A percentile compares a stretch with the other conserved stretches of the same genome.
Evolutionary conservation across 2,888 invertebrate species (phyloP).

Genomic region (Cancer borealis): DNA sequence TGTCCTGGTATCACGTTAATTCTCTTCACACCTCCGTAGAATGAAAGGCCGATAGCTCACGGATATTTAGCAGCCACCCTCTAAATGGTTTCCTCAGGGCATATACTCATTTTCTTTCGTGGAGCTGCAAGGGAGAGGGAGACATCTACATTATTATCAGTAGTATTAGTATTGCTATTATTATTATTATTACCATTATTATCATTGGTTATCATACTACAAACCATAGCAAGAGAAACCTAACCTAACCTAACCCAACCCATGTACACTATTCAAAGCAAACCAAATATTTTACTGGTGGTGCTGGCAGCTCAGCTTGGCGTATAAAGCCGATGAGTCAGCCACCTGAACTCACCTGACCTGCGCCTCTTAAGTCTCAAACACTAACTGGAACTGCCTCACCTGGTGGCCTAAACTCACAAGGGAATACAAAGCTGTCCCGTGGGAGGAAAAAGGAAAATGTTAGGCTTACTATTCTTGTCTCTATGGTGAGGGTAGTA

Average conservation of each 20-base stretch:
- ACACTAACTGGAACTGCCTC: not conserved
- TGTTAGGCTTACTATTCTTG: too few species aligned
- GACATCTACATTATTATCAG: not conserved
- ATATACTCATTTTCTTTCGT: not conserved
- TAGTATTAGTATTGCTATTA: not conserved
- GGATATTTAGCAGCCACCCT: not conserved
- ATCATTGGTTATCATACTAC: not conserved
- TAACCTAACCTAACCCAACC: too few species aligned
- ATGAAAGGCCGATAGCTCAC: not conserved
- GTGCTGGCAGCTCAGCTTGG: not conserved
- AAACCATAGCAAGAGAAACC: not conserved
- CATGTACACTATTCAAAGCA: not conserved
- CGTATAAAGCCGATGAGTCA: slow-evolving; percentile 4
- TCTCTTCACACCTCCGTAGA: not conserved
- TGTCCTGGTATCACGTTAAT: not conserved
- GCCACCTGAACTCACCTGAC: not conserved
- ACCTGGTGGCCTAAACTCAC: not conserved
- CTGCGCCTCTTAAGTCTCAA: not conserved
- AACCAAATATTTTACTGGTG: not conserved
- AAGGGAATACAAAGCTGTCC: not conserved
- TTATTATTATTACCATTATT: not conserved
- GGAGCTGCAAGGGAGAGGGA: not conserved
- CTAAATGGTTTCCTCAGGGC: not conserved
- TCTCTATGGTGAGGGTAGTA: too few species aligned
- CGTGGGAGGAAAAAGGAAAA: not conserved